These are phyloP conservation scores for Graphium colonna DNA, from an alignment of 2,888 invertebrate species.

Conservation along the genomic window DNA sequence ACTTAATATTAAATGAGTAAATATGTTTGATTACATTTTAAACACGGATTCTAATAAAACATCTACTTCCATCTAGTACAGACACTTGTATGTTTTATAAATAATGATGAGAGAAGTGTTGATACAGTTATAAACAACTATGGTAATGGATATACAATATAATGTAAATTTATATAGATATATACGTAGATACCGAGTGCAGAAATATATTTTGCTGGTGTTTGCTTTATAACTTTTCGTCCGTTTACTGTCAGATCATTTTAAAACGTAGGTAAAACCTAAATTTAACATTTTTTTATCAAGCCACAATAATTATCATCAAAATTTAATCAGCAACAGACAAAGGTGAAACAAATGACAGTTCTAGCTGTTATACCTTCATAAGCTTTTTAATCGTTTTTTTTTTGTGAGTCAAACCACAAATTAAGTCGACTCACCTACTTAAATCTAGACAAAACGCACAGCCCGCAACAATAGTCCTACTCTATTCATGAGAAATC, in stretches of 20 bases:
- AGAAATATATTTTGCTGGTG: neutral
- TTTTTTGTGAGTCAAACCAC: constrained; percentile 13
- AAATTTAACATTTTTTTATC: too few species aligned
- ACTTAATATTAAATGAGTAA: constrained; percentile 12
- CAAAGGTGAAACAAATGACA: neutral
- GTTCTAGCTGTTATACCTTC: neutral
- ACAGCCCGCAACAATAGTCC: constrained; percentile 67
- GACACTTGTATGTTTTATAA: constrained; percentile 3
- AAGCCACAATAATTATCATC: too few species aligned
- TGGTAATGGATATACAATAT: too few species aligned
- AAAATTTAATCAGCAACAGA: neutral
- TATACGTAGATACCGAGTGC: too few species aligned
- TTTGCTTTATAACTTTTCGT: too few species aligned
- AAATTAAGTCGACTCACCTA: constrained; percentile 44
- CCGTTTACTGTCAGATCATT: too few species aligned
- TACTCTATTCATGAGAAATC: constrained; percentile 59
- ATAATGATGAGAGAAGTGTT: neutral
- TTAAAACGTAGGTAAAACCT: too few species aligned
- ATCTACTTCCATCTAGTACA: constrained; percentile 26
- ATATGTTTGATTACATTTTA: constrained; percentile 13
- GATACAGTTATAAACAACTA: too few species aligned
- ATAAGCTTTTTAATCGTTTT: neutral
- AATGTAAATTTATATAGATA: too few species aligned
- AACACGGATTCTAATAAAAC: constrained; percentile 24
- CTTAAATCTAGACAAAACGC: constrained; percentile 65